phyloP scores from a whole-genome alignment of 2,797 vertebrate genomes.

The Florisuga fusca region DNA sequence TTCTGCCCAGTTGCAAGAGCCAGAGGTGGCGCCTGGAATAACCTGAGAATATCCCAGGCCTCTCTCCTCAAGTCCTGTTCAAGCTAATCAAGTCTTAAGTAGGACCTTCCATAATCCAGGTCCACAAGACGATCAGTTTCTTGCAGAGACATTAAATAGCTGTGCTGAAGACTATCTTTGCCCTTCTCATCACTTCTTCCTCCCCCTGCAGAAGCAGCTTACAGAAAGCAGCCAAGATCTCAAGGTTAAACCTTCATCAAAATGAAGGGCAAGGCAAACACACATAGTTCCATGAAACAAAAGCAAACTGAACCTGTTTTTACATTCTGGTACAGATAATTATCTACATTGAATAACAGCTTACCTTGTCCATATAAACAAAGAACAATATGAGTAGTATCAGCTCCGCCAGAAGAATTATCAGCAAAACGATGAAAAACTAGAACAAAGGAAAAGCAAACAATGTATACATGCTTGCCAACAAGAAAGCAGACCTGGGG shows the following conservation, averaged over 20 bases:
- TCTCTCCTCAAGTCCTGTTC: neutral
- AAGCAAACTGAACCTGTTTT: neutral
- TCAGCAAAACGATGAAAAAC: slow-evolving; percentile 98
- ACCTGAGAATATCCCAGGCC: neutral
- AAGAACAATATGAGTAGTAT: slow-evolving; percentile 97
- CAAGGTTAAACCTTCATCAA: neutral
- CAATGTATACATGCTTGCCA: neutral
- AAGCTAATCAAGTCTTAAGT: neutral
- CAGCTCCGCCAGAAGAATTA: slow-evolving; percentile 94
- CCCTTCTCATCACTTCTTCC: neutral
- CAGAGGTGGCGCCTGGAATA: neutral
- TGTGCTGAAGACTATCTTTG: neutral
- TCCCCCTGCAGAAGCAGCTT: neutral
- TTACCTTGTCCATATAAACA: slow-evolving; percentile 98
- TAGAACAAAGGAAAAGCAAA: slow-evolving; percentile 76
- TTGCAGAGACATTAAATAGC: neutral
- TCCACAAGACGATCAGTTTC: neutral
- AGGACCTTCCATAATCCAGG: neutral
- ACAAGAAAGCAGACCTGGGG: neutral
- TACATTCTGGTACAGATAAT: neutral
- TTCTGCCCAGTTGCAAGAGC: neutral
- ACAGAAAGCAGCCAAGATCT: neutral
- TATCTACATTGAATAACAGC: slow-evolving; percentile 12
- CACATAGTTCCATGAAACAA: neutral
- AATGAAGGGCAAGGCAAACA: neutral